Evolutionary conservation across 53 echinoderm and acorn worm genomes (phyloP).

Genomic region (Zoroaster sp.): DNA sequence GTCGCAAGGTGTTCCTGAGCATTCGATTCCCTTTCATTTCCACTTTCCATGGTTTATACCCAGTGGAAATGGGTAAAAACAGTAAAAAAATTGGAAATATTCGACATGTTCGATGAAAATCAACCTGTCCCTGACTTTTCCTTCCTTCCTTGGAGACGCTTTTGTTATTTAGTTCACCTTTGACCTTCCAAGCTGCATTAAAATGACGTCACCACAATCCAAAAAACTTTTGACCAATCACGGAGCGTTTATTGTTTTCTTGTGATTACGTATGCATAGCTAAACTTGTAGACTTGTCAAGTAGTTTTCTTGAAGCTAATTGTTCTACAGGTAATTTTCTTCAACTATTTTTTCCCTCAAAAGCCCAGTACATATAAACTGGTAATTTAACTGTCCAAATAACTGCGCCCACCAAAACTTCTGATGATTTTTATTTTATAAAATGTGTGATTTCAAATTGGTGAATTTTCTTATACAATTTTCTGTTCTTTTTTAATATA

Average conservation of each 20-base stretch:
- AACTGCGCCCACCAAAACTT: no score
- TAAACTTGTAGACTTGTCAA: no score
- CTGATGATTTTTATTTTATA: no score
- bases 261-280: no score
- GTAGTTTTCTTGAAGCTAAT: no score
- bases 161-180: not conserved
- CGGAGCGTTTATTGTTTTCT: not conserved
- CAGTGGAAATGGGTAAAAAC: conserved; percentile 33
- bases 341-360: no score
- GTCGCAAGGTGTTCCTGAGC: not conserved
- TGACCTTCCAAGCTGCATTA: not conserved
- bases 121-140: not conserved
- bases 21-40: not conserved
- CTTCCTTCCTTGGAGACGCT: not conserved
- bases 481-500: no score
- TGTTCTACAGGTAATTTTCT: no score
- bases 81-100: not conserved
- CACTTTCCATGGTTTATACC: conserved; percentile 28
- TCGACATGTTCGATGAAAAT: not conserved
- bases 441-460: no score
- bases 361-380: no score
- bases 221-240: conserved; percentile 40
- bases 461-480: no score
- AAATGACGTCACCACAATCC: conserved; percentile 13
- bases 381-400: no score